Conservation (phyloP, 2,113 vertebrate genomes). For the Muntiacus reevesi region DNA sequence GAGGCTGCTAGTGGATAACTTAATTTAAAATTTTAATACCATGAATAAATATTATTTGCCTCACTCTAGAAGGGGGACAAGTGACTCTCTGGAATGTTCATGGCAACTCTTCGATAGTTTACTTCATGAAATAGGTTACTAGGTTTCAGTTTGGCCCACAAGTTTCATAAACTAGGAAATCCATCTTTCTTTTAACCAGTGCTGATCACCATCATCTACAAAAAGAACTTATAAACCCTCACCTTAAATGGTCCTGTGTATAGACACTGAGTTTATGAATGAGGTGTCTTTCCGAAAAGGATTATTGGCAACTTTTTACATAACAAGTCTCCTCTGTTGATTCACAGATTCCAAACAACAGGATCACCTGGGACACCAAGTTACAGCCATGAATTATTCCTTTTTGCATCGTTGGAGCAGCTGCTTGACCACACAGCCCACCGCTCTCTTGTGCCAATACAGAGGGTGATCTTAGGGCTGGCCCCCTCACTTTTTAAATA, state of each 20-base stretch:
- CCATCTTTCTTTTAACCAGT: neutral
- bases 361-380: neutral
- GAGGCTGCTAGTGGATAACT: slow-evolving; percentile 58
- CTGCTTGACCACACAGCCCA: neutral
- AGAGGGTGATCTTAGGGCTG: neutral
- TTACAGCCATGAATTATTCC: neutral
- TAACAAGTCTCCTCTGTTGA: neutral
- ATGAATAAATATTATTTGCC: slow-evolving; percentile 41
- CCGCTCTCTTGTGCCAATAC: neutral
- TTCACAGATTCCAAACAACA: neutral
- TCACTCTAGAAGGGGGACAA: slow-evolving; percentile 14
- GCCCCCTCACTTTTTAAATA: neutral
- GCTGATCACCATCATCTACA: neutral
- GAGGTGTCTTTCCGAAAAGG: slow-evolving; percentile 26
- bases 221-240: neutral
- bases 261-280: neutral
- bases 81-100: slow-evolving; percentile 32
- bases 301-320: neutral
- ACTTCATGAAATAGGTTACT: slow-evolving; percentile 60
- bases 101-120: slow-evolving; percentile 45
- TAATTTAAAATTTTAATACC: slow-evolving; percentile 62
- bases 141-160: slow-evolving; percentile 50
- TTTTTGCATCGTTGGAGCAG: neutral
- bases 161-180: slow-evolving; percentile 36
- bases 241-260: neutral